These are phyloP conservation scores for Triops cancriformis DNA, from an alignment of 1,140 invertebrate species.

Conservation along the genomic window DNA sequence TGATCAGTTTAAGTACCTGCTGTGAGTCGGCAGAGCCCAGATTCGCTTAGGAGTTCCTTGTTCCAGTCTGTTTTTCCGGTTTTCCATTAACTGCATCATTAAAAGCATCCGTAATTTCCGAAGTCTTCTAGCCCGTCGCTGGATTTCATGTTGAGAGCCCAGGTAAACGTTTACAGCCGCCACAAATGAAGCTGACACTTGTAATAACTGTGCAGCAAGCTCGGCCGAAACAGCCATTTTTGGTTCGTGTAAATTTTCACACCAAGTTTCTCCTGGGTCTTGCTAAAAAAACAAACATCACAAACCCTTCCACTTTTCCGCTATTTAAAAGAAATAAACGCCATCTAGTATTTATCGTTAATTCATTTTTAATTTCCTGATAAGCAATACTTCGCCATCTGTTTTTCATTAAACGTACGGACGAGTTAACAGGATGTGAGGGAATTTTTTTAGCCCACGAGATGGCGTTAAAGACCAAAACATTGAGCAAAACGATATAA, in stretches of 20 bases:
- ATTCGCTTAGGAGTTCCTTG: conserved; percentile 1
- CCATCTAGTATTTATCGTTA: too few relatives aligned
- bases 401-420: too few relatives aligned
- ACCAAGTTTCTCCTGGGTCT: too few relatives aligned
- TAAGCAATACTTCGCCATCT: too few relatives aligned
- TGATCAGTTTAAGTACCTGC: not conserved
- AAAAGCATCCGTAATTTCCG: conserved; percentile 26
- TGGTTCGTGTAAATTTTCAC: not conserved
- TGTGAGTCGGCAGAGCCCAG: not conserved
- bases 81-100: conserved; percentile 22
- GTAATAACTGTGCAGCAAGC: conserved; percentile 23
- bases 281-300: too few relatives aligned
- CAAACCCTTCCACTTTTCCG: too few relatives aligned
- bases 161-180: conserved; percentile 24
- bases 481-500: not conserved
- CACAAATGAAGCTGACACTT: conserved; percentile 24
- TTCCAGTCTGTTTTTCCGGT: conserved; percentile 19
- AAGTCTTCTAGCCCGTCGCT: conserved; percentile 23
- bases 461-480: not conserved
- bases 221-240: conserved; percentile 16
- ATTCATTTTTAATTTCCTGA: too few relatives aligned
- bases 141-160: conserved; percentile 20
- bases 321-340: too few relatives aligned
- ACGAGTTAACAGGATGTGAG: too few relatives aligned
- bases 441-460: not conserved